These are phyloP conservation scores for Lagocephalus sceleratus DNA, from an alignment of 2,797 vertebrate species.

Conservation along the genomic window DNA sequence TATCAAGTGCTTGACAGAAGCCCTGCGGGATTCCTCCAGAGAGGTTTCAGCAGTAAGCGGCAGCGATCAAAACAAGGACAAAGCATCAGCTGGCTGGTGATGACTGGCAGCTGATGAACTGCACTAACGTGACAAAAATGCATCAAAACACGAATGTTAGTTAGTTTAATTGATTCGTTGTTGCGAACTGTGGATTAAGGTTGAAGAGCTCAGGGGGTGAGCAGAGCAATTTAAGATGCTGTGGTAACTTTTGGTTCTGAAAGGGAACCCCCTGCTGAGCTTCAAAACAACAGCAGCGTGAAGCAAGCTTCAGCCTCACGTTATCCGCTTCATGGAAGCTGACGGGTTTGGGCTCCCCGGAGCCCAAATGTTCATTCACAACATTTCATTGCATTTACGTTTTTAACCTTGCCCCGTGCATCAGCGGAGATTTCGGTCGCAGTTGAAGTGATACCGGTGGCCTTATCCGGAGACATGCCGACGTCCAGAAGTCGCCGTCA, in stretches of 20 bases:
- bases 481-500: slow-evolving; percentile 28
- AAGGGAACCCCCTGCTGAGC: slow-evolving; percentile 37
- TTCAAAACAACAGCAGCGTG: slow-evolving; percentile 29
- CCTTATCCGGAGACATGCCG: slow-evolving; percentile 9
- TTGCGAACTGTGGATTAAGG: slow-evolving; percentile 30
- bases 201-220: slow-evolving; percentile 21
- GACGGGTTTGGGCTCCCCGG: slow-evolving; percentile 11
- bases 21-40: too few relatives aligned
- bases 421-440: not conserved
- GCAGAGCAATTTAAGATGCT: slow-evolving; percentile 38
- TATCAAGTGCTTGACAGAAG: too few relatives aligned
- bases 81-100: too few relatives aligned
- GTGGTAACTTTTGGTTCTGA: slow-evolving; percentile 23
- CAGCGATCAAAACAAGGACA: too few relatives aligned
- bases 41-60: too few relatives aligned
- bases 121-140: too few relatives aligned
- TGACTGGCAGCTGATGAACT: too few relatives aligned
- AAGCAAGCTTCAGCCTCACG: slow-evolving; percentile 23
- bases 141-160: slow-evolving; percentile 32
- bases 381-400: too few relatives aligned
- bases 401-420: slow-evolving; percentile 1
- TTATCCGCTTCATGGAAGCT: slow-evolving; percentile 11
- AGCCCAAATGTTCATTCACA: slow-evolving; percentile 3
- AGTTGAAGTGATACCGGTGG: not conserved
- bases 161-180: slow-evolving; percentile 21